Percentiles rank a stretch among this genome's conserved stretches.
These are phyloP conservation scores for Digitonthophagus gazella DNA, from an alignment of 2,888 invertebrate species.

Conservation along the genomic window DNA sequence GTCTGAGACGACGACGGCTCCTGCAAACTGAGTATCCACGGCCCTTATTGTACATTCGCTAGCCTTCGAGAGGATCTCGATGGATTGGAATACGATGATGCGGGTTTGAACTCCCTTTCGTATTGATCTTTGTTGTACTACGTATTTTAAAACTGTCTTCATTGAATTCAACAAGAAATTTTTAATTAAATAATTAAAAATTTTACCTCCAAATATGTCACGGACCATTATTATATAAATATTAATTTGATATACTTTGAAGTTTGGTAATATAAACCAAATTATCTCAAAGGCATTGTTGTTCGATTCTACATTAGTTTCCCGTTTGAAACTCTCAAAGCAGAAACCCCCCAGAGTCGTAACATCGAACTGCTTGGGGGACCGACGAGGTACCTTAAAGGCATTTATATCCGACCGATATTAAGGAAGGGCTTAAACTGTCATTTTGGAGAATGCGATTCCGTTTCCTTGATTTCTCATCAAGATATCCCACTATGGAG, in stretches of 20 bases:
- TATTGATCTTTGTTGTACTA: conserved; percentile 47
- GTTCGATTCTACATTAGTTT: conserved; percentile 42
- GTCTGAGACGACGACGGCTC: not conserved
- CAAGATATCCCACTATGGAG: not conserved
- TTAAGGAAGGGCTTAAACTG: conserved; percentile 44
- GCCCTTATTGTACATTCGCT: conserved; percentile 40
- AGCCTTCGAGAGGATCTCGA: conserved; percentile 38
- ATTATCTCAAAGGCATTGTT: conserved; percentile 25
- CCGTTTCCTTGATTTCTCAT: not conserved
- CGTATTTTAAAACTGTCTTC: too few relatives aligned
- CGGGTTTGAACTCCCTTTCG: conserved; percentile 41
- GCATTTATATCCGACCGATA: conserved; percentile 46
- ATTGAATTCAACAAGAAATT: too few relatives aligned
- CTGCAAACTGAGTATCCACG: too few relatives aligned
- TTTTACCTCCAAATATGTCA: too few relatives aligned
- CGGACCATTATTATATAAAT: conserved; percentile 24
- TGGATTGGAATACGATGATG: conserved; percentile 43
- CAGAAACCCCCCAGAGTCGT: not conserved
- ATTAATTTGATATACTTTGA: not conserved
- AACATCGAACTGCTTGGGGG: conserved; percentile 24
- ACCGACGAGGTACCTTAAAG: conserved; percentile 39
- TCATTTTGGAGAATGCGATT: conserved; percentile 34
- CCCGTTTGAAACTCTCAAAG: conserved; percentile 24
- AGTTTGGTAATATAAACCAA: not conserved
- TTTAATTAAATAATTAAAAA: too few relatives aligned